phyloP scores from a whole-genome alignment of 2,797 vertebrate genomes.

The Loriculus beryllinus region DNA sequence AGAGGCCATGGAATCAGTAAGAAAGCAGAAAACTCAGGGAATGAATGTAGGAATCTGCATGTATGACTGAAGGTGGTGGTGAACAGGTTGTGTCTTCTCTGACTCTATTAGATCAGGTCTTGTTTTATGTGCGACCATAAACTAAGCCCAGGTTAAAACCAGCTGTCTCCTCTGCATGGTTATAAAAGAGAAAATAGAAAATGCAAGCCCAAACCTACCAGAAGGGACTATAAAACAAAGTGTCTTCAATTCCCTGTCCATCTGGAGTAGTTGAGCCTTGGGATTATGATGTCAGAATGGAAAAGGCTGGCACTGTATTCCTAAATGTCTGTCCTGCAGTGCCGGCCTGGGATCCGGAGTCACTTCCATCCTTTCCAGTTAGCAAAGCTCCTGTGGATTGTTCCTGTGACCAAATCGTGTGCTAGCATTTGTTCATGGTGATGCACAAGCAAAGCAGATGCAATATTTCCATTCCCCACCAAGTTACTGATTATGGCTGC shows the following conservation, averaged over 20 bases:
- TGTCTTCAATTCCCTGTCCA: not conserved
- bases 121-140: not conserved
- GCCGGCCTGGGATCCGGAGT: not conserved
- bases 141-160: not conserved
- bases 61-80: not conserved
- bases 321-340: not conserved
- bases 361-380: not conserved
- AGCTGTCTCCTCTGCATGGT: not conserved
- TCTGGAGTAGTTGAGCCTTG: not conserved
- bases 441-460: not conserved
- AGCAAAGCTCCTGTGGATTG: not conserved
- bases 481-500: not conserved
- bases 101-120: not conserved
- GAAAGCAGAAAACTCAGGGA: not conserved
- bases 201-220: not conserved
- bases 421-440: not conserved
- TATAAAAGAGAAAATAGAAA: not conserved
- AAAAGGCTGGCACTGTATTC: not conserved
- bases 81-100: not conserved
- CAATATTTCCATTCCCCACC: not conserved
- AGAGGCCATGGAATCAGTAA: constrained; percentile 1
- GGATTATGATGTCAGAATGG: not conserved
- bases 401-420: not conserved
- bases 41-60: not conserved
- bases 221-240: not conserved